Base-by-base conservation (phyloP, 2,797 vertebrate genomes). In the Euphonia xanthogaster region DNA sequence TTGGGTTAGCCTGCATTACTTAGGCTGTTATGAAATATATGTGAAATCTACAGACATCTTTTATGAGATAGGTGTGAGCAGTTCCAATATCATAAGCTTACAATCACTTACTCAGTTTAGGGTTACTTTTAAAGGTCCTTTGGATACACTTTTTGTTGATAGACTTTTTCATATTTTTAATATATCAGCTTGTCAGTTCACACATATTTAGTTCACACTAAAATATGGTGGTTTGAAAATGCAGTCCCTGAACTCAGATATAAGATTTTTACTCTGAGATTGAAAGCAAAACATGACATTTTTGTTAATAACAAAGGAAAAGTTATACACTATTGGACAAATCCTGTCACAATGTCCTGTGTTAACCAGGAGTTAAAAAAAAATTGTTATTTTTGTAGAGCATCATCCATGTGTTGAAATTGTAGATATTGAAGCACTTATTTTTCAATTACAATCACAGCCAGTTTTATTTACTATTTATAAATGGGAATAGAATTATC, bases 101-200 rank as follows among this genome's bases (percentile, higher is more conserved):
- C 58, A 80, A 54, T 92, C 90, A 90, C 80, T 90, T 84, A 88
- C 60, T 93, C 75, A 66, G 24, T 94, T 93, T 82, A 94, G 90
- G 67, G 57, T 86, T 84, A 92, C 45, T 72, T 93, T 68, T 79
- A 93, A 93, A 93, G 54, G 86, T 78, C 61, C 45, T 63, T 83
- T 70, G 65, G 66, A 85, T 90, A 78, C 67, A 77, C 18, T 57
- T 94, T 90, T 84, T 81, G 16, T 54, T 65, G 61, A 78, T 71
- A 85, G 63, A 51, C 8, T 88, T 85, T 81, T 94, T 96, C 28
- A 42, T 67, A n/a, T 74, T 93, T 94, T 92, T 94, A 63, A 39
- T 86, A 85, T 92, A 92, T 93, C 71, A 89, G 6, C 55, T 82
- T 91, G 65, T 75, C 71, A 87, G 67, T 63, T 39, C 39, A 39